Base-by-base conservation (phyloP, 1,140 invertebrate genomes). In the Whitmania pigra region DNA sequence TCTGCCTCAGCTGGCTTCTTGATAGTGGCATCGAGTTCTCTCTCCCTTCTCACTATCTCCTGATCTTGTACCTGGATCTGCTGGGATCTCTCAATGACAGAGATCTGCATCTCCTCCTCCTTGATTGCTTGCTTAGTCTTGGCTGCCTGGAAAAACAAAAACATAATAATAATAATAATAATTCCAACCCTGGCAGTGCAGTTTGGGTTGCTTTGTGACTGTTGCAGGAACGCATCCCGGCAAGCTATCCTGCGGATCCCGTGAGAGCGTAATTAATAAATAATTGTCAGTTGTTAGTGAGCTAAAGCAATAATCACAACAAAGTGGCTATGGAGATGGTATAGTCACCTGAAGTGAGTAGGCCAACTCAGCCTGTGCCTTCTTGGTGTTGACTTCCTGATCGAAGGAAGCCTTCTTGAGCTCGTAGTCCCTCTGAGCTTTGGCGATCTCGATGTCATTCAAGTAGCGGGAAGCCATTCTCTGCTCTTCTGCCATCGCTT, bases 371-470 rank as follows among this genome's bases (percentile, higher is more conserved):
- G 93, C 93, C 84, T 94, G 91, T 40, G 94, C 94, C 87, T 90
- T 87, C 85, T 95, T 97, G 6, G 93, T 94, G 82, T 94, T 90
- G 53, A 97, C 93, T 87, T 97, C 94, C 74, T 93, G 88, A 81
- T 97, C 94, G 80, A 97, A 98, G 22, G 90, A 89, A 22, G 94
- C 94, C 81, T 97, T 96, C 82, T 97, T 97, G 67, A 97, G 81
- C 83, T 97, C 93, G 81, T 97, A 98, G 83, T 97, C 94, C 77
- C 93, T 84, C 78, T 95, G 90, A 0, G 94, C 90, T 83, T 97
- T 95, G 0, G 94, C 92, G 73, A 97, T 96, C 81, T 97, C 93
- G 3, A 92, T 93, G 79, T 98, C 93, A 82, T 97, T 97, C 0
- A 91, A 81, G 76, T 82, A 85, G 57, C 82, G 78, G 15, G 86